A percentile compares a stretch with the other conserved stretches of the same genome.
phyloP scores from a whole-genome alignment of 2,888 invertebrate genomes.

The Azorinus chamasolen region DNA sequence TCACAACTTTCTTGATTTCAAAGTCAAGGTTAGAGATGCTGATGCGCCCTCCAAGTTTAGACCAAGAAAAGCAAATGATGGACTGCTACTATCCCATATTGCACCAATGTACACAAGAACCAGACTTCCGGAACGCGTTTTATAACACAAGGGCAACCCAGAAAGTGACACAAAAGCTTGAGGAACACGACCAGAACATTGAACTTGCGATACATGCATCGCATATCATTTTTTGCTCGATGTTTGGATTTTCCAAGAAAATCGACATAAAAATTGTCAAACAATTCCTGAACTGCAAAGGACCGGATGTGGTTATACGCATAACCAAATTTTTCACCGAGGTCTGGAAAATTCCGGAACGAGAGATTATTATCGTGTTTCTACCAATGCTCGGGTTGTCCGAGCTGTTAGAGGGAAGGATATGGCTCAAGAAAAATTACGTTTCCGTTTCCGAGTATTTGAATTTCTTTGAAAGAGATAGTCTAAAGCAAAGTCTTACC shows the following conservation, averaged over 20 bases:
- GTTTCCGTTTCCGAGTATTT: conserved; percentile 56
- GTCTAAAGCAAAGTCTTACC: conserved; percentile 33
- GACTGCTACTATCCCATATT: conserved; percentile 56
- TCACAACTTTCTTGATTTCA: not conserved
- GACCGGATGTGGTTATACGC: conserved; percentile 71
- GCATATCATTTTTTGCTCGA: conserved; percentile 60
- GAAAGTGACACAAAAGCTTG: conserved; percentile 54
- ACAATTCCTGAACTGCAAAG: conserved; percentile 71
- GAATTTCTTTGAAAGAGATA: conserved; percentile 47
- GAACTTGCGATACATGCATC: conserved; percentile 53
- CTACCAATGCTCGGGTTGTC: conserved; percentile 74
- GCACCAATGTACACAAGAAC: conserved; percentile 45
- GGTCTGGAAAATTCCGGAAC: conserved; percentile 40
- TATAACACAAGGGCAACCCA: conserved; percentile 65
- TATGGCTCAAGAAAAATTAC: conserved; percentile 76
- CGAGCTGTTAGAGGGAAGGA: conserved; percentile 67
- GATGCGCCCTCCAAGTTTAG: conserved; percentile 37
- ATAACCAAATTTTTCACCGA: conserved; percentile 61
- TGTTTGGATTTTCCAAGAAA: conserved; percentile 60
- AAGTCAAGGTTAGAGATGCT: conserved; percentile 27
- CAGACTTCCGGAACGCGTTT: conserved; percentile 56
- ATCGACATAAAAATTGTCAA: conserved; percentile 70
- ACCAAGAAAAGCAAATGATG: conserved; percentile 47
- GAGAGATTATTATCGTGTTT: conserved; percentile 59
- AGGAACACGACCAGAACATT: conserved; percentile 46